A percentile compares a stretch with the other conserved stretches of the same genome.
These are phyloP conservation scores for Archivesica marissinica DNA, from an alignment of 1,140 invertebrate species.

Conservation along the genomic window DNA sequence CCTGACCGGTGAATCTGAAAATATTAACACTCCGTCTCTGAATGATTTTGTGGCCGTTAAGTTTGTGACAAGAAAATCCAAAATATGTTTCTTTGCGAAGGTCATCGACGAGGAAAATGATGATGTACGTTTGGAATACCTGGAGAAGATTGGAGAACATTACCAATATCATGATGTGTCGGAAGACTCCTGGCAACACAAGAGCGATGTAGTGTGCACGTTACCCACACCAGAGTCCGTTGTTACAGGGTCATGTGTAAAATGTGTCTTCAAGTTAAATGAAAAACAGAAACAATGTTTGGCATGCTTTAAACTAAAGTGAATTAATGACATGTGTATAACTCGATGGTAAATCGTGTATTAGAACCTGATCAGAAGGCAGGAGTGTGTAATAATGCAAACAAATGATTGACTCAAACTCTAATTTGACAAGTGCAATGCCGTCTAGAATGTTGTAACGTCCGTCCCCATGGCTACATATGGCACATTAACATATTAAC, in stretches of 20 bases:
- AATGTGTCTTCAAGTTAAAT: not conserved
- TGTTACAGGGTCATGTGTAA: not conserved
- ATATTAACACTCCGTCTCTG: not conserved
- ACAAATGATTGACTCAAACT: no score
- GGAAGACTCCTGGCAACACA: not conserved
- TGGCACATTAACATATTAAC: no score
- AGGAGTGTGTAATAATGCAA: no score
- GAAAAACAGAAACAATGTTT: not conserved
- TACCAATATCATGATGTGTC: not conserved
- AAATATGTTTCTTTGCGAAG: conserved; percentile 1
- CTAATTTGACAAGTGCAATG: no score
- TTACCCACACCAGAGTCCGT: not conserved
- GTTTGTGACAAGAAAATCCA: not conserved
- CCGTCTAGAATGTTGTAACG: no score
- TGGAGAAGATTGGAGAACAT: not conserved
- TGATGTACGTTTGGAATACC: not conserved
- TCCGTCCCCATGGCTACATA: no score
- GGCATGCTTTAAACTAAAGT: not conserved
- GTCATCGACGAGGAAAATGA: not conserved
- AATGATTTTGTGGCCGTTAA: not conserved
- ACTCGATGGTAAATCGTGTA: not conserved
- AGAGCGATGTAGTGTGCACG: not conserved
- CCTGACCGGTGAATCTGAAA: not conserved
- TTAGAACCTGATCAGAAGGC: no score
- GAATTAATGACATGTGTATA: not conserved